Evolutionary conservation across 92 coral and sea anemone genomes (phyloP).

Genomic region (Pocillopora meandrina): DNA sequence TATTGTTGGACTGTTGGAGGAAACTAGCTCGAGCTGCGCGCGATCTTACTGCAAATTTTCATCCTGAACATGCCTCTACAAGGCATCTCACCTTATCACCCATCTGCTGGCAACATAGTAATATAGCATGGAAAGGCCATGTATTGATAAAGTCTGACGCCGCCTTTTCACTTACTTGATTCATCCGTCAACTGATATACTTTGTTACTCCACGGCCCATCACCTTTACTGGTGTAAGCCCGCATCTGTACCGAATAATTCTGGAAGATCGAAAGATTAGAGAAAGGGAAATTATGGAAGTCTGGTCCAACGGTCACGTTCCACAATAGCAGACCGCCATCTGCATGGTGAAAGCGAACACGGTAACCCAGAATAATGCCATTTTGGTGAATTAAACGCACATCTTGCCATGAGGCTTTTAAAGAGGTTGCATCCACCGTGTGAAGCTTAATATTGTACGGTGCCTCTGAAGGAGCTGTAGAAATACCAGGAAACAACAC

Average conservation of each 20-base stretch:
- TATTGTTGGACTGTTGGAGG: no score
- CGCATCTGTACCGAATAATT: conserved; percentile 41
- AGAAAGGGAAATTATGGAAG: neutral
- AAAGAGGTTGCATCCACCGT: conserved; percentile 48
- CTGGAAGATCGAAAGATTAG: conserved; percentile 39
- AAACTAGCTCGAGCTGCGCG: no score
- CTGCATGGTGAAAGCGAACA: conserved; percentile 31
- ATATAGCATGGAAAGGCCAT: no score
- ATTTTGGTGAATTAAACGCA: conserved; percentile 36
- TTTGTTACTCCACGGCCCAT: conserved; percentile 30
- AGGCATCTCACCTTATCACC: no score
- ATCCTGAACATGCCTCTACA: no score
- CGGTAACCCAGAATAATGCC: conserved; percentile 64
- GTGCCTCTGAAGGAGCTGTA: conserved; percentile 63
- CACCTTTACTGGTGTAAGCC: conserved; percentile 51
- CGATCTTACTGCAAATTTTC: no score
- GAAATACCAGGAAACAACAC: neutral
- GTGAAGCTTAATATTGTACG: conserved; percentile 18
- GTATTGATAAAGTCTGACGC: no score
- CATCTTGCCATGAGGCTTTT: conserved; percentile 48
- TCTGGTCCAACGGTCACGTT: conserved; percentile 23
- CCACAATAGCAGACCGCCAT: conserved; percentile 9
- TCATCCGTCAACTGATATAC: conserved; percentile 45
- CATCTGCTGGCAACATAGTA: no score
- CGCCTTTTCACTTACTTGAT: no score